Evolutionary conservation across 1,140 invertebrate species (phyloP), one percentile per base, ranked within the genome.

Genomic region (Ceratina calcarata): DNA sequence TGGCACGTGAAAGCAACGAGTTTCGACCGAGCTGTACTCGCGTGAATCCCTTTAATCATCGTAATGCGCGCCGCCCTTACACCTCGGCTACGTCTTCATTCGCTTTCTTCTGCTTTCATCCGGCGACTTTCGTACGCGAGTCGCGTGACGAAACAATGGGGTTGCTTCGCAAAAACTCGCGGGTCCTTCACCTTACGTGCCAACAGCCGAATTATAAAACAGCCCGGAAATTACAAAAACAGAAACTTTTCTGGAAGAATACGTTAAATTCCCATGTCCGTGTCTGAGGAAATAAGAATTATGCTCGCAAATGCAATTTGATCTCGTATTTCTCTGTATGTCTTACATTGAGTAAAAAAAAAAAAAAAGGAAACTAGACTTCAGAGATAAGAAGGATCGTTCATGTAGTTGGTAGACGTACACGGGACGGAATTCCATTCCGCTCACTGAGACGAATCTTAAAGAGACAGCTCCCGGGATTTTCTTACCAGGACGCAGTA

Each of bases 11-110:
- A 79, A 51, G 55, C 24, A 64, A 12, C 20, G 70, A 55, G 67
- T 60, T 73, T 67, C 78, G 69, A 72, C 61, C 61, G 22, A 74
- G 78, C 71, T 7, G 27, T 32, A 4, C 18, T 67, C 71, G 37
- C 62, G n/a, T 51, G 70, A 66, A 65, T 71, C 67, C 58, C 70
- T 82, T 80, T 82, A 70, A 82, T 82, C 77, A 82, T 82, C 81
- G 71, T 80, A 67, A 80, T 82, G 81, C 20, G 53, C 49, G 24
- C 37, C 51, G 16, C 22, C 57, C 12, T 24, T 75, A 68, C 64
- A 24, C 27, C 15, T 62, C 49, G 13, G 18, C 7, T 8, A 10
- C 16, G 18, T 57, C 32, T 49, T 49, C 32, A 15, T 45, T 51
- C 8, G 8, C 4, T 16, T 16, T 15, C 1, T 22, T 51, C 32